Evolutionary conservation across 2,113 vertebrate species (phyloP).

Genomic region (Cyanoderma ruficeps): DNA sequence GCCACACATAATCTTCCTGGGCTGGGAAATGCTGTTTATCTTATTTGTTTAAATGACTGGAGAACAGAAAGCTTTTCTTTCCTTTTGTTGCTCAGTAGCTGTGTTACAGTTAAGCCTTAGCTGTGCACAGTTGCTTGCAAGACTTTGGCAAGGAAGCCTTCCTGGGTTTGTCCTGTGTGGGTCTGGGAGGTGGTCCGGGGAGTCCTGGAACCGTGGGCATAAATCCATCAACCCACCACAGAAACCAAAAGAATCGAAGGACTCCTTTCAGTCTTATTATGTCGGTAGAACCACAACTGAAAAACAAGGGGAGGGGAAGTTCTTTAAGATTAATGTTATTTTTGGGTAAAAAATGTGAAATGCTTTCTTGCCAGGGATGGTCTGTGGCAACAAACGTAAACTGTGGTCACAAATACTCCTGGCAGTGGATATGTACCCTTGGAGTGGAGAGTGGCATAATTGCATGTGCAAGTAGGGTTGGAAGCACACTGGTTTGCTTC

Average conservation of each 20-base stretch:
- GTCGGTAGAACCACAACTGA: background rate
- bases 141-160: background rate
- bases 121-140: background rate
- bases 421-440: background rate
- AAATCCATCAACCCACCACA: background rate
- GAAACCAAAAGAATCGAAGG: background rate
- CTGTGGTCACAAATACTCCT: background rate
- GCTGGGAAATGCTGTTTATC: constrained; percentile 39
- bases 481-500: background rate
- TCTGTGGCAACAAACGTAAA: background rate
- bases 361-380: background rate
- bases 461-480: background rate
- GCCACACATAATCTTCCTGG: constrained; percentile 26
- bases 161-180: background rate
- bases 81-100: background rate
- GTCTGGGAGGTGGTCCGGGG: background rate
- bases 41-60: constrained; percentile 39
- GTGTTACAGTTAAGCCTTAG: background rate
- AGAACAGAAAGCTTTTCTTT: constrained; percentile 39
- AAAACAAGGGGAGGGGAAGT: background rate
- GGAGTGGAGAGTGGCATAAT: background rate
- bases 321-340: background rate
- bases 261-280: background rate
- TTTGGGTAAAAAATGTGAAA: background rate
- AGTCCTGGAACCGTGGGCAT: background rate